Conservation (phyloP, 2,113 vertebrate genomes). For the Morone saxatilis region DNA sequence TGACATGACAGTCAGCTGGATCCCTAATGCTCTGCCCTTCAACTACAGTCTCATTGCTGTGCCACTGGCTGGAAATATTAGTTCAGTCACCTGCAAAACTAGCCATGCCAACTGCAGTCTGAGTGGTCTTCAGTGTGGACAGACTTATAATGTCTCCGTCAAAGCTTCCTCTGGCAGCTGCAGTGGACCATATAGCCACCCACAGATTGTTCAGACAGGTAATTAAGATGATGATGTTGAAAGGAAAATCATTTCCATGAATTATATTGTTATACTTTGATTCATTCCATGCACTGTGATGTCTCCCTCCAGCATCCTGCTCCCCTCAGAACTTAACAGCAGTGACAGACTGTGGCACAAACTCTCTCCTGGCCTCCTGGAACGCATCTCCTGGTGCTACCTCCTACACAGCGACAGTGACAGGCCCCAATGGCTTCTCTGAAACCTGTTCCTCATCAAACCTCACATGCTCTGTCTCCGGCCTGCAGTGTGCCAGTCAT, state of each 20-base stretch:
- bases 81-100: slow-evolving; percentile 51
- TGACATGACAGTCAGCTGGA: slow-evolving; percentile 74
- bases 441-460: slow-evolving; percentile 48
- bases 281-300: background rate
- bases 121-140: slow-evolving; percentile 76
- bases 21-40: slow-evolving; percentile 24
- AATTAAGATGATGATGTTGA: slow-evolving; percentile 2
- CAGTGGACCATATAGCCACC: slow-evolving; percentile 49
- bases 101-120: slow-evolving; percentile 62
- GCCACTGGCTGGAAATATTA: slow-evolving; percentile 27
- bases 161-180: slow-evolving; percentile 70
- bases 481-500: slow-evolving; percentile 66
- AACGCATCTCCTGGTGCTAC: slow-evolving; percentile 49
- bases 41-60: slow-evolving; percentile 66
- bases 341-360: slow-evolving; percentile 50
- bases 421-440: slow-evolving; percentile 42
- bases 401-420: slow-evolving; percentile 62
- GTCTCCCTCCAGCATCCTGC: slow-evolving; percentile 67
- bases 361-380: slow-evolving; percentile 70
- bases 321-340: slow-evolving; percentile 56
- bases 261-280: background rate
- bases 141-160: slow-evolving; percentile 72
- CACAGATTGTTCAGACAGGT: slow-evolving; percentile 66
- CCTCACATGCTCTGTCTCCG: slow-evolving; percentile 61
- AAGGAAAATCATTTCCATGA: background rate